These are phyloP conservation scores for Girardia tigrina DNA, from an alignment of 2,888 invertebrate species.

Conservation along the genomic window DNA sequence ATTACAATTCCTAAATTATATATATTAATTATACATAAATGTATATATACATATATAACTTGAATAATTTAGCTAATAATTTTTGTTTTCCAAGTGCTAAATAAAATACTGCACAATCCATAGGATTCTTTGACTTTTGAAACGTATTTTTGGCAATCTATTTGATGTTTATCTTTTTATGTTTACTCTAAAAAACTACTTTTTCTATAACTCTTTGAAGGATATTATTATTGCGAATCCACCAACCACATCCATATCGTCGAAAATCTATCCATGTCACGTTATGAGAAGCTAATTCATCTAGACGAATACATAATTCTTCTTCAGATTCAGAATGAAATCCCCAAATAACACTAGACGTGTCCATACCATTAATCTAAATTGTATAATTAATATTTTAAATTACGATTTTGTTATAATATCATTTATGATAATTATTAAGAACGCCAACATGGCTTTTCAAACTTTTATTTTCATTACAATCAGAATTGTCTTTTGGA, in stretches of 20 bases:
- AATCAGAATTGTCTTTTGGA: no score
- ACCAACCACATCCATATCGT: slow-evolving; percentile 86
- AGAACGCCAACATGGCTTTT: no score
- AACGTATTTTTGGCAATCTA: slow-evolving; percentile 78
- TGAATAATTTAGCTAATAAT: slow-evolving; percentile 17
- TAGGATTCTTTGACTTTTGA: slow-evolving; percentile 75
- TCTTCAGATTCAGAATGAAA: slow-evolving; percentile 96
- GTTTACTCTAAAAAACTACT: slow-evolving; percentile 43
- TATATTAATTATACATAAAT: background rate
- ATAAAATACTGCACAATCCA: slow-evolving; percentile 92
- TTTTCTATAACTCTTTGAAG: slow-evolving; percentile 74
- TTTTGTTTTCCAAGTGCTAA: slow-evolving; percentile 63
- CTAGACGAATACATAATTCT: slow-evolving; percentile 33
- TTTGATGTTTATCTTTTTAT: background rate
- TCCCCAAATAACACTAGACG: slow-evolving; percentile 84
- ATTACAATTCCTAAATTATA: background rate
- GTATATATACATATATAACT: background rate
- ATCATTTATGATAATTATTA: no score
- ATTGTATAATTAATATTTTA: no score
- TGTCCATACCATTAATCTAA: slow-evolving; percentile 60
- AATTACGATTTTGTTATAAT: no score
- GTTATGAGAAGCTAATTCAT: slow-evolving; percentile 50
- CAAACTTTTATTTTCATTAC: no score
- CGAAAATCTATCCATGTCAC: slow-evolving; percentile 73
- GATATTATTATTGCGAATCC: slow-evolving; percentile 71